Evolutionary conservation across 2,113 vertebrate genomes (phyloP).

Genomic region (Erythrolamprus reginae): DNA sequence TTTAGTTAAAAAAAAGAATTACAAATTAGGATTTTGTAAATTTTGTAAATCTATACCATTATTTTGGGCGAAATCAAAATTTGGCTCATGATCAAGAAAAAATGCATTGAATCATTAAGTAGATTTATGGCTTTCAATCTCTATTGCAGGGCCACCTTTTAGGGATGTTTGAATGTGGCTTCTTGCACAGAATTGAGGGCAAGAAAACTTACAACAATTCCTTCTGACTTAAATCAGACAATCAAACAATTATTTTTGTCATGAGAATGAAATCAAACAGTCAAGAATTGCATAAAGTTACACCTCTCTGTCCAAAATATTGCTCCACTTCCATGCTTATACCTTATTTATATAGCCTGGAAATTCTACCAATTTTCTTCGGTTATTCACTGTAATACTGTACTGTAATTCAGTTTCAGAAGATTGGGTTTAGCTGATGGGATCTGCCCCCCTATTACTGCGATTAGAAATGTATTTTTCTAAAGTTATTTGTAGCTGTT

Average conservation of each 20-base stretch:
- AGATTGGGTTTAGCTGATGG: background rate
- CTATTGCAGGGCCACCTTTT: background rate
- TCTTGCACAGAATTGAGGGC: background rate
- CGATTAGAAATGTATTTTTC: background rate
- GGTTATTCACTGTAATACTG: background rate
- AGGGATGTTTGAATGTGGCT: background rate
- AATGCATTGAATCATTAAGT: background rate
- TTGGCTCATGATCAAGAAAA: background rate
- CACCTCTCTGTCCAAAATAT: background rate
- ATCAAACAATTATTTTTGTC: background rate
- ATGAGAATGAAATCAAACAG: background rate
- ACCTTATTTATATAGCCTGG: background rate
- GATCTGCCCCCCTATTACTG: background rate
- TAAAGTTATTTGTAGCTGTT: background rate
- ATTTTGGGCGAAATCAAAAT: no score
- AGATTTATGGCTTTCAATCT: background rate
- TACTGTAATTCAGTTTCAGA: background rate
- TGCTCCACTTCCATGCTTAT: background rate
- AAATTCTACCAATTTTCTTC: background rate
- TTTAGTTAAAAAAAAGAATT: no score
- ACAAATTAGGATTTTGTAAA: no score
- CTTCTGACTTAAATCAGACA: background rate
- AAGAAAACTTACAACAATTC: background rate
- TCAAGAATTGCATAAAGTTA: background rate
- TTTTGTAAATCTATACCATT: background rate